These are phyloP conservation scores for Aplysia californica DNA, from an alignment of 1,140 invertebrate genomes.

Conservation along the genomic window DNA sequence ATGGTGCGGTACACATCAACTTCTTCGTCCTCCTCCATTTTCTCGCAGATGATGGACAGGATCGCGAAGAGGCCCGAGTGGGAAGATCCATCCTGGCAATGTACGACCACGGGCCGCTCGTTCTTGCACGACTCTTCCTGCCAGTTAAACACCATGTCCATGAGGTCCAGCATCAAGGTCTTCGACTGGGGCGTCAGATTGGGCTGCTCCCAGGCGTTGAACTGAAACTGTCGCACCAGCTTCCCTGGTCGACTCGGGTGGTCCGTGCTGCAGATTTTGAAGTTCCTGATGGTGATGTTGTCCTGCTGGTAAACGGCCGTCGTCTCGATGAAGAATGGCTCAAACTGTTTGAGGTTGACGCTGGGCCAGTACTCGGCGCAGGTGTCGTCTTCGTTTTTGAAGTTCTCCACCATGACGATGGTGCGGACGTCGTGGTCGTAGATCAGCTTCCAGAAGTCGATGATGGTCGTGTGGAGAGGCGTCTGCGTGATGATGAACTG, in stretches of 20 bases:
- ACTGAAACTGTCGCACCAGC: constrained; percentile 59
- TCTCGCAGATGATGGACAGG: constrained; percentile 52
- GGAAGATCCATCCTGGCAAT: constrained; percentile 64
- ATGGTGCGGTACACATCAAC: constrained; percentile 64
- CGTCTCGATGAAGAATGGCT: constrained; percentile 57
- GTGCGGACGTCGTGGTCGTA: constrained; percentile 60
- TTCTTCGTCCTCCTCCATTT: constrained; percentile 51
- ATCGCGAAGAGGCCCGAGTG: constrained; percentile 61
- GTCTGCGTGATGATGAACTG: constrained; percentile 66
- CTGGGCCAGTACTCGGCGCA: constrained; percentile 61
- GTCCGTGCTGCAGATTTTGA: constrained; percentile 46
- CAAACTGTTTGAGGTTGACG: constrained; percentile 51
- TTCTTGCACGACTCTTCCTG: constrained; percentile 44
- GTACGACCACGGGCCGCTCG: constrained; percentile 51
- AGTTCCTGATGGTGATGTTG: constrained; percentile 55
- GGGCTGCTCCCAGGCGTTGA: constrained; percentile 59
- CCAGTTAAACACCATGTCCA: constrained; percentile 56
- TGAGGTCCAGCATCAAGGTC: constrained; percentile 54
- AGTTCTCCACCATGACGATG: constrained; percentile 63
- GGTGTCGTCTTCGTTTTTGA: constrained; percentile 54
- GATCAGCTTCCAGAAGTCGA: constrained; percentile 66
- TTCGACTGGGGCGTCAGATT: constrained; percentile 57
- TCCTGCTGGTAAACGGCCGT: constrained; percentile 50
- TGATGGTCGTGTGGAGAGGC: constrained; percentile 60
- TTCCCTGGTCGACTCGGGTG: constrained; percentile 39